phyloP scores from a whole-genome alignment of 2,888 invertebrate species.

The Scaptodrosophila latifasciaeformis region DNA sequence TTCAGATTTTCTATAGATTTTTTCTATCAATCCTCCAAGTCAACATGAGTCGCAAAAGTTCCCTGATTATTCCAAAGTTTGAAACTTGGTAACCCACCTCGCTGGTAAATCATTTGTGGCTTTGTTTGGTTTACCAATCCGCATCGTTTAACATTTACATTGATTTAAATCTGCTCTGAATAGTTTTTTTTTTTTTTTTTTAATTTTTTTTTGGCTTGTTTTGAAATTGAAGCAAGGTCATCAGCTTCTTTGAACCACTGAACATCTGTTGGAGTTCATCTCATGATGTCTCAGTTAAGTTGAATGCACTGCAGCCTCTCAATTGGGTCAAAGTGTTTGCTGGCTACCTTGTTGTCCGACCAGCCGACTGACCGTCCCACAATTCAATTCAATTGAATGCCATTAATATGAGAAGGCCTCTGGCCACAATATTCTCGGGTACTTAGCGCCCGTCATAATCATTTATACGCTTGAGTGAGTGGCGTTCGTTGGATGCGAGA shows the following conservation, averaged over 20 bases:
- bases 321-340: conserved; percentile 32
- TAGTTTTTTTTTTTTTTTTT: too few relatives aligned
- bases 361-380: neutral
- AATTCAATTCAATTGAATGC: neutral
- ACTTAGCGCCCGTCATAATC: conserved; percentile 26
- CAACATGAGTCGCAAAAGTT: too few relatives aligned
- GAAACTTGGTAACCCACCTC: too few relatives aligned
- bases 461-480: conserved; percentile 36
- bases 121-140: too few relatives aligned
- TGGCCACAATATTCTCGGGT: conserved; percentile 2
- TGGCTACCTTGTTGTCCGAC: neutral
- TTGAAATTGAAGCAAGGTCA: conserved; percentile 30
- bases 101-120: too few relatives aligned
- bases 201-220: conserved; percentile 6
- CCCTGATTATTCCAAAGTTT: too few relatives aligned
- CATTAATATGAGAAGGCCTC: neutral
- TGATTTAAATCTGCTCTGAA: too few relatives aligned
- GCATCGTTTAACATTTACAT: conserved; percentile 24
- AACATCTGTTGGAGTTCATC: conserved; percentile 6
- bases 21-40: too few relatives aligned
- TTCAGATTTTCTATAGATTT: too few relatives aligned
- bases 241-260: conserved; percentile 20
- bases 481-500: conserved; percentile 3
- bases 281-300: conserved; percentile 36
- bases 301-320: conserved; percentile 24